A percentile compares a stretch with the other conserved stretches of the same genome.
Conservation (phyloP, 2,888 invertebrate species). For the Cryptocephalus primarius region DNA sequence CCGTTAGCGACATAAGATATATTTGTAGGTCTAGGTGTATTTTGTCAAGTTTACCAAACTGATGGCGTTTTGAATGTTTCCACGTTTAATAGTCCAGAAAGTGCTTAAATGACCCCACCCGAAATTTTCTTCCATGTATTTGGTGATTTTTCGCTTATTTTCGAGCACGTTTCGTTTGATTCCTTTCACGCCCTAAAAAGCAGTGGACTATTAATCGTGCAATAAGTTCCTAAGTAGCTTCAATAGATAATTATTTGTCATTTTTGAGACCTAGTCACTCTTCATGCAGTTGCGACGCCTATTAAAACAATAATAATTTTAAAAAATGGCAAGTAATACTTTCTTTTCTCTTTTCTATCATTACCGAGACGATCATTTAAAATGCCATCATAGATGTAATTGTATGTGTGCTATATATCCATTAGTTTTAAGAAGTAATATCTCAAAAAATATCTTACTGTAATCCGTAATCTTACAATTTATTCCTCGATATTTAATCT, state of each 20-base stretch:
- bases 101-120: too few relatives aligned
- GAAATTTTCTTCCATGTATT: too few relatives aligned
- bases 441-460: constrained; percentile 10
- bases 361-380: constrained; percentile 19
- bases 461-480: constrained; percentile 14
- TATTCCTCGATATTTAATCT: constrained; percentile 15
- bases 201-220: too few relatives aligned
- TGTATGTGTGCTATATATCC: constrained; percentile 35
- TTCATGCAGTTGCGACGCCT: constrained; percentile 13
- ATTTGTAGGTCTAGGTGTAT: constrained; percentile 27
- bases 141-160: too few relatives aligned
- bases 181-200: constrained; percentile 1
- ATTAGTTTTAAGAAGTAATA: constrained; percentile 16
- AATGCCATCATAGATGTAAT: constrained; percentile 32
- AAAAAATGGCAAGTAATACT: constrained; percentile 20
- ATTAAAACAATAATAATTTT: constrained; percentile 7
- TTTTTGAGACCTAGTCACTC: constrained; percentile 12
- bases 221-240: constrained; percentile 15
- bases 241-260: not conserved
- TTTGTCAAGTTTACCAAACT: constrained; percentile 21
- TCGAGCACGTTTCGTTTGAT: constrained; percentile 4
- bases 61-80: constrained; percentile 29
- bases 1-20: constrained; percentile 20
- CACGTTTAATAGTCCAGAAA: not conserved
- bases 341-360: not conserved